These are phyloP conservation scores for Anagrus nilaparvatae DNA, from an alignment of 1,140 invertebrate genomes.

Conservation along the genomic window DNA sequence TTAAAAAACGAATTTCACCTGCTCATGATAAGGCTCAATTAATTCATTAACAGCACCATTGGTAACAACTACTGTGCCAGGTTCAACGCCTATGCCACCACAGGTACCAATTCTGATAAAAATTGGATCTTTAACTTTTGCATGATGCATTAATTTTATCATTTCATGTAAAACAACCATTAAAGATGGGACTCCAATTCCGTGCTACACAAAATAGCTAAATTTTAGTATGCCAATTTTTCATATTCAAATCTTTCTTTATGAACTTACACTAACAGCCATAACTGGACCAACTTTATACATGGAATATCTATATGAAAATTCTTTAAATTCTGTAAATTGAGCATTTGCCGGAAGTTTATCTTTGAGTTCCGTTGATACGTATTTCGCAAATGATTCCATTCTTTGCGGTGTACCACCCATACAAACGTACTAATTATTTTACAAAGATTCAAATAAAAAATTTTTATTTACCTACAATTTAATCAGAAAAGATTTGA, in stretches of 20 bases:
- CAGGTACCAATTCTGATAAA: conserved; percentile 90
- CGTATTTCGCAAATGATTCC: conserved; percentile 86
- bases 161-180: conserved; percentile 87
- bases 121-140: conserved; percentile 72
- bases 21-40: conserved; percentile 55
- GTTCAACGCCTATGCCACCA: conserved; percentile 80
- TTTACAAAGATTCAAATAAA: no score
- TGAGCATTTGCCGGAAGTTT: conserved; percentile 78
- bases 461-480: no score
- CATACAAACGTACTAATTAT: conserved; percentile 98
- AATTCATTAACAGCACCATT: conserved; percentile 76
- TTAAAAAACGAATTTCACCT: no score
- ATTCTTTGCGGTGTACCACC: conserved; percentile 91
- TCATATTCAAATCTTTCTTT: background rate
- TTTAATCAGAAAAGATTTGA: no score
- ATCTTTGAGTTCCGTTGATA: conserved; percentile 81
- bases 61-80: conserved; percentile 79
- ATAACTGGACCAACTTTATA: conserved; percentile 93
- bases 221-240: no score
- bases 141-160: conserved; percentile 88
- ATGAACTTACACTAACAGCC: conserved; percentile 74
- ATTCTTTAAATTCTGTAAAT: conserved; percentile 78
- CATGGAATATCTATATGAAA: conserved; percentile 90
- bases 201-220: conserved; percentile 56
- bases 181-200: conserved; percentile 87